Evolutionary conservation across 2,797 vertebrate genomes (phyloP).

Genomic region (Pachyuromys duprasi): DNA sequence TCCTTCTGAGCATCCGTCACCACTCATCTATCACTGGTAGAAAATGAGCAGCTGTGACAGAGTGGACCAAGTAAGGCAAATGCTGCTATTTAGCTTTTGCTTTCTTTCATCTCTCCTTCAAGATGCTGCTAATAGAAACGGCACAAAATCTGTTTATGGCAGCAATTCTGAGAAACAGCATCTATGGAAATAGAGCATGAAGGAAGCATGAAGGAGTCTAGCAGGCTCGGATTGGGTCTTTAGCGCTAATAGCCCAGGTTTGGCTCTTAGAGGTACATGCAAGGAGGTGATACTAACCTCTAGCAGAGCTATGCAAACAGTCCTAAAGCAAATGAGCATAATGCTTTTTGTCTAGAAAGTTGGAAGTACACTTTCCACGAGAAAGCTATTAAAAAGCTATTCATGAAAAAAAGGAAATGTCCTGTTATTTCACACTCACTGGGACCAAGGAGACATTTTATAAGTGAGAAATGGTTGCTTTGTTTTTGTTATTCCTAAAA

Average conservation of each 20-base stretch:
- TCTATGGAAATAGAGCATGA: conserved; percentile 77
- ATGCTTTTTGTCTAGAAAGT: conserved; percentile 58
- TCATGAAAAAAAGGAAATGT: conserved; percentile 8
- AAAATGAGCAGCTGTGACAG: conserved; percentile 55
- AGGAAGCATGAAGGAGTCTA: conserved; percentile 69
- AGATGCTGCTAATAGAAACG: conserved; percentile 67
- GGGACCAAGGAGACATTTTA: conserved; percentile 29
- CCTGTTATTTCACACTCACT: conserved; percentile 28
- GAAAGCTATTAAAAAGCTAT: conserved; percentile 44
- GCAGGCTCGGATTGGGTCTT: conserved; percentile 65
- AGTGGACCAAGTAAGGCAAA: conserved; percentile 47
- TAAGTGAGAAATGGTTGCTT: conserved; percentile 37
- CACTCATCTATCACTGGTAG: conserved; percentile 27
- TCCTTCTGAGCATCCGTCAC: conserved; percentile 17
- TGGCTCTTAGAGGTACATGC: conserved; percentile 56
- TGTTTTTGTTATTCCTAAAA: not conserved
- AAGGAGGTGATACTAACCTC: conserved; percentile 56
- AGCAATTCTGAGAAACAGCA: conserved; percentile 71
- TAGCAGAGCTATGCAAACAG: conserved; percentile 57
- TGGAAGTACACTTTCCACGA: conserved; percentile 65
- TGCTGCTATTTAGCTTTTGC: conserved; percentile 40
- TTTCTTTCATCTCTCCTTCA: conserved; percentile 50
- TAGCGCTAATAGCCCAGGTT: conserved; percentile 72
- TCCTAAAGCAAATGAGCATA: conserved; percentile 56
- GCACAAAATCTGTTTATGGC: conserved; percentile 71